Evolutionary conservation across 1,140 invertebrate genomes (phyloP).

Genomic region (Neuroterus valhalla): DNA sequence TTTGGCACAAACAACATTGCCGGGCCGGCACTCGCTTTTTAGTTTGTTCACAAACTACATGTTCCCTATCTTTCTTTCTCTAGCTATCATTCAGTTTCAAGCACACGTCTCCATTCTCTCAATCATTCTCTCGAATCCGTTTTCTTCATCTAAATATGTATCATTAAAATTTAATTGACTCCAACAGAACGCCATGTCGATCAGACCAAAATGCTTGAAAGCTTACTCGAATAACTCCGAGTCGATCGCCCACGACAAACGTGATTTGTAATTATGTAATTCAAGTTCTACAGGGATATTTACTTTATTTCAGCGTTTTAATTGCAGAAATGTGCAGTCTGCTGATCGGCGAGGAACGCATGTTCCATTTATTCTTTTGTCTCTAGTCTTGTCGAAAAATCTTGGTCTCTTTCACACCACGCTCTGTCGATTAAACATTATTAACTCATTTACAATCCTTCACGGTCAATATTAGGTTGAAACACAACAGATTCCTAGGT

Average conservation of each 20-base stretch:
- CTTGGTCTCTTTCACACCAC: conserved; percentile 19
- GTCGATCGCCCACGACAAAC: neutral
- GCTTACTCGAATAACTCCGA: neutral
- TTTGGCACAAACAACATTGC: conserved; percentile 71
- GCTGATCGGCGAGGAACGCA: neutral
- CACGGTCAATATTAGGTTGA: conserved; percentile 36
- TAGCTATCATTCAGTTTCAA: conserved; percentile 39
- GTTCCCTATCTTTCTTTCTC: conserved; percentile 44
- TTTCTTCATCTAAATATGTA: conserved; percentile 59
- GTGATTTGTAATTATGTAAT: neutral
- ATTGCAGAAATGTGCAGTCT: conserved; percentile 10
- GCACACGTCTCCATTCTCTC: conserved; percentile 28
- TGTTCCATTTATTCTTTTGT: conserved; percentile 24
- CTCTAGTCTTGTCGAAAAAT: conserved; percentile 26
- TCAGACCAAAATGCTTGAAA: conserved; percentile 55
- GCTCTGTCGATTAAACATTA: conserved; percentile 26
- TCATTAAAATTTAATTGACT: conserved; percentile 75
- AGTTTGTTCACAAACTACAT: conserved; percentile 42
- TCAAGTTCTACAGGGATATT: neutral
- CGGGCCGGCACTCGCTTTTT: conserved; percentile 72
- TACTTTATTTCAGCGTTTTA: neutral
- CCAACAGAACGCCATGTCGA: conserved; percentile 65
- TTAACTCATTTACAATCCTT: conserved; percentile 36
- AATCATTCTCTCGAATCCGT: conserved; percentile 30
- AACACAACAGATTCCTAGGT: conserved; percentile 38